These are phyloP conservation scores for Drosophila hamatofila DNA, from an alignment of 2,888 invertebrate species.

Conservation along the genomic window DNA sequence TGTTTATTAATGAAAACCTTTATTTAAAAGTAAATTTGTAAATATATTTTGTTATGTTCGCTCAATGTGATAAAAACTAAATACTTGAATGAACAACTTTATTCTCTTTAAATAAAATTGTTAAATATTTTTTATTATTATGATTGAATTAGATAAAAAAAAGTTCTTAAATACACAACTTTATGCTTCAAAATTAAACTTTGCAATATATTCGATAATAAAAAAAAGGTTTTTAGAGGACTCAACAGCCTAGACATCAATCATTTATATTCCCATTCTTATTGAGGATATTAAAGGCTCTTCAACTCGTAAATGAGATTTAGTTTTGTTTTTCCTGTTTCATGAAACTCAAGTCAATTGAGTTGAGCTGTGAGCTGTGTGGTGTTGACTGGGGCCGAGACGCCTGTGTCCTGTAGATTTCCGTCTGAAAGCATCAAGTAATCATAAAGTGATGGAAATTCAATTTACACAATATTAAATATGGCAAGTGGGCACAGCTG, in stretches of 20 bases:
- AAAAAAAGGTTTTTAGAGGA: too few relatives aligned
- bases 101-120: too few relatives aligned
- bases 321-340: not conserved
- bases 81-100: not conserved
- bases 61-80: not conserved
- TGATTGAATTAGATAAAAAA: too few relatives aligned
- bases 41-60: too few relatives aligned
- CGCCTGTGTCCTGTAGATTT: conserved; percentile 53
- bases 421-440: conserved; percentile 71
- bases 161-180: too few relatives aligned
- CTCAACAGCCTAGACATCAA: too few relatives aligned
- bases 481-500: conserved; percentile 55
- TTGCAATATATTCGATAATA: too few relatives aligned
- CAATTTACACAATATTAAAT: conserved; percentile 82
- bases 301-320: not conserved
- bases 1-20: too few relatives aligned
- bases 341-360: conserved; percentile 29
- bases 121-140: too few relatives aligned
- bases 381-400: conserved; percentile 11
- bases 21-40: too few relatives aligned
- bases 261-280: not conserved
- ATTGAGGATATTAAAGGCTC: not conserved
- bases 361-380: conserved; percentile 21
- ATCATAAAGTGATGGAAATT: conserved; percentile 83
- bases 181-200: too few relatives aligned